Conservation (phyloP, 1,140 invertebrate genomes). For the Tetranychus urticae region DNA sequence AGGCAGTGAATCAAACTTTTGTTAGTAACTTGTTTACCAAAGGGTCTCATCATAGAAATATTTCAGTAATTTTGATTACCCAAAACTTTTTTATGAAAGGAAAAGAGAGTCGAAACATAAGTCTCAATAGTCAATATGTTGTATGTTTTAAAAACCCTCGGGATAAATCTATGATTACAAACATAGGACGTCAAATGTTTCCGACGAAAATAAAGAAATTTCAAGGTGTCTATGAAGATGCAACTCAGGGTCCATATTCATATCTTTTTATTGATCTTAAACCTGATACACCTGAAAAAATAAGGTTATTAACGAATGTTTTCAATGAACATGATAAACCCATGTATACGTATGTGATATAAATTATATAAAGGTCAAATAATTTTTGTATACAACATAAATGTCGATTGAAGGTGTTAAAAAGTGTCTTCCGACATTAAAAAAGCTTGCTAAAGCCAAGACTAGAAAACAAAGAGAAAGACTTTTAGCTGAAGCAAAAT, state of each 20-base stretch:
- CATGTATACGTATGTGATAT: no score
- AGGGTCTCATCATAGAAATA: not conserved
- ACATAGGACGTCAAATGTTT: not conserved
- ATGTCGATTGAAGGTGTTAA: not conserved
- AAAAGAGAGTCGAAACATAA: not conserved
- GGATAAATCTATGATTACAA: not conserved
- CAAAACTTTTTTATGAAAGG: not conserved
- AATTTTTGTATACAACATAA: no score
- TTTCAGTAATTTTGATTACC: not conserved
- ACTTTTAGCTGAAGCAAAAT: no score
- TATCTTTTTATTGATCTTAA: slow-evolving; percentile 1
- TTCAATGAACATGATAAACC: not conserved
- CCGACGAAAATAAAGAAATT: not conserved
- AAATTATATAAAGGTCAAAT: not conserved
- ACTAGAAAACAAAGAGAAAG: not conserved
- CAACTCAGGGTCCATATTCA: not conserved
- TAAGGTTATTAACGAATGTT: not conserved
- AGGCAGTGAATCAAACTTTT: not conserved
- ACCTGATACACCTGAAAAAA: not conserved
- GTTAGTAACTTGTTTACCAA: not conserved
- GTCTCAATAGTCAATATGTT: not conserved
- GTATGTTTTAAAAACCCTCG: not conserved
- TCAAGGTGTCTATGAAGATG: not conserved
- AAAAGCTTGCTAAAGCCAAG: not conserved
- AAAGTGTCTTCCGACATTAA: not conserved